phyloP scores from a whole-genome alignment of 2,888 invertebrate genomes.

The Eledone cirrhosa region DNA sequence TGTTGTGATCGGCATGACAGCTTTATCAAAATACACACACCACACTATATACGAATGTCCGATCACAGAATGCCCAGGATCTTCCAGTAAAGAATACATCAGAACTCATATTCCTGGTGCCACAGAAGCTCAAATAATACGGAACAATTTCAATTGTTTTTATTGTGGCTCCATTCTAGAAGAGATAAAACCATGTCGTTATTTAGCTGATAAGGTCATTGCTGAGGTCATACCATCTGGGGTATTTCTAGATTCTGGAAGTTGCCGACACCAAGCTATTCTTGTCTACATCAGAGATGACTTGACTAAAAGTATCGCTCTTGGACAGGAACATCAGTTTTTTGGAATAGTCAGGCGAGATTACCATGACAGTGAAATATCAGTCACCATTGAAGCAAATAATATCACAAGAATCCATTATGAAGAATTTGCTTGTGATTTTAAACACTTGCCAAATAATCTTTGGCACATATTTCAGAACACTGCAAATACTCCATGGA shows the following conservation, averaged over 20 bases:
- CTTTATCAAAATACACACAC: slow-evolving; percentile 49
- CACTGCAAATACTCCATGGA: not conserved
- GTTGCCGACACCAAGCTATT: slow-evolving; percentile 44
- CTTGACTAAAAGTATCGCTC: slow-evolving; percentile 42
- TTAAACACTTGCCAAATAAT: not conserved
- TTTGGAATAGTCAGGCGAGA: slow-evolving; percentile 49
- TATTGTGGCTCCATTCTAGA: slow-evolving; percentile 46
- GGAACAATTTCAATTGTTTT: slow-evolving; percentile 53
- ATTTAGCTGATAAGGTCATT: slow-evolving; percentile 9
- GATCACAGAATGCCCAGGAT: slow-evolving; percentile 51
- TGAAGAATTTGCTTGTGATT: not conserved
- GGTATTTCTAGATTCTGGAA: not conserved
- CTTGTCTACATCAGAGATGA: slow-evolving; percentile 55
- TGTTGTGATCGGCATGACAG: slow-evolving; percentile 48
- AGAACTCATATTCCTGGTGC: slow-evolving; percentile 59
- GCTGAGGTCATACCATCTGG: not conserved
- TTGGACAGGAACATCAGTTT: slow-evolving; percentile 46
- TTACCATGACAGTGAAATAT: slow-evolving; percentile 42
- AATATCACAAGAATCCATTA: not conserved
- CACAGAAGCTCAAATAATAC: slow-evolving; percentile 56
- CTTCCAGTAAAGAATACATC: slow-evolving; percentile 53
- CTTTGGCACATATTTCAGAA: not conserved
- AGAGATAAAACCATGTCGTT: slow-evolving; percentile 36
- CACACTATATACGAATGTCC: slow-evolving; percentile 56
- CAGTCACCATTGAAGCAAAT: slow-evolving; percentile 46